Evolutionary conservation across 1,140 invertebrate genomes (phyloP).

Genomic region (Drosophila varians): DNA sequence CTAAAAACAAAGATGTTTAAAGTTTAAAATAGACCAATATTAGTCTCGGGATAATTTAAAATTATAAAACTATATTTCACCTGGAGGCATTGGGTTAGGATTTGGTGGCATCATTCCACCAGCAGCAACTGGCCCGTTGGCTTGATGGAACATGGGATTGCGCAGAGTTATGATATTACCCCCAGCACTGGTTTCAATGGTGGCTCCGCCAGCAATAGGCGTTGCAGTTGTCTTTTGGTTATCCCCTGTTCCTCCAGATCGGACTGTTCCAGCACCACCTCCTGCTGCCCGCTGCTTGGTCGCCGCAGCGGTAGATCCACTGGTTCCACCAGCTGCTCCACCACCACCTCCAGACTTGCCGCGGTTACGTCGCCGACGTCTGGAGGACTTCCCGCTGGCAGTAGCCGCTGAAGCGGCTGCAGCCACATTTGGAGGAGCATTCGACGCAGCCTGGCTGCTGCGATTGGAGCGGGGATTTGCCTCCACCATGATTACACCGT

Average conservation of each 20-base stretch:
- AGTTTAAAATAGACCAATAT: neutral
- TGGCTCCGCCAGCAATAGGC: conserved; percentile 20
- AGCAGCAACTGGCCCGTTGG: conserved; percentile 50
- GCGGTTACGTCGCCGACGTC: conserved; percentile 87
- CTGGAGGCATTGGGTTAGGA: conserved; percentile 62
- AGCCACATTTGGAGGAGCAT: conserved; percentile 20
- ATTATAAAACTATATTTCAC: conserved; percentile 31
- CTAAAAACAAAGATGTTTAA: conserved; percentile 16
- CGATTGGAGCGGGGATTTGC: conserved; percentile 63
- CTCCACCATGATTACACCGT: conserved; percentile 81
- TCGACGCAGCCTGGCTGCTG: conserved; percentile 21
- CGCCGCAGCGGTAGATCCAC: conserved; percentile 7
- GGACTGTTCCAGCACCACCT: neutral
- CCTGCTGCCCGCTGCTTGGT: conserved; percentile 34
- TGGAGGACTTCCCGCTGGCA: conserved; percentile 75
- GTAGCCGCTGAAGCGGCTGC: conserved; percentile 39
- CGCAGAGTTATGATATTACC: conserved; percentile 89
- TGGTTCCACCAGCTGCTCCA: neutral
- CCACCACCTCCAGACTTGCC: conserved; percentile 81
- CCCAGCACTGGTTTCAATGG: conserved; percentile 67
- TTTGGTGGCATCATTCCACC: conserved; percentile 50
- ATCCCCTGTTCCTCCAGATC: conserved; percentile 8
- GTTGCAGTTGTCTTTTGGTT: conserved; percentile 5
- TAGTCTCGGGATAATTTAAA: too few relatives aligned
- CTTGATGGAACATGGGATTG: conserved; percentile 89